phyloP scores from a whole-genome alignment of 2,113 vertebrate species.

The Antennarius striatus region DNA sequence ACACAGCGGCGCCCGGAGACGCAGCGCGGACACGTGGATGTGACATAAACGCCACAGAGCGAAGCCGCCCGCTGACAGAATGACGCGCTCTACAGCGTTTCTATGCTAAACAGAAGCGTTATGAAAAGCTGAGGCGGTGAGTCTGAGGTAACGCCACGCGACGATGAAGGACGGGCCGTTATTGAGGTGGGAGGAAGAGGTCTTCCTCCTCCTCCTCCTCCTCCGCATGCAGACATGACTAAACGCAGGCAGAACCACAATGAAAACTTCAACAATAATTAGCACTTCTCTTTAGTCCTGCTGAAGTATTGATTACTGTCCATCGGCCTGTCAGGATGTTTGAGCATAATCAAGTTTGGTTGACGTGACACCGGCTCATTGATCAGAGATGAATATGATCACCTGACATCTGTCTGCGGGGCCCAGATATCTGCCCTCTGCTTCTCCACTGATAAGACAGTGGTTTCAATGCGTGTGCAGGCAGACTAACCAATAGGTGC shows the following conservation, averaged over 20 bases:
- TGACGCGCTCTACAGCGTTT: constrained; percentile 39
- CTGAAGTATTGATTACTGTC: not conserved
- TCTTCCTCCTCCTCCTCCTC: constrained; percentile 13
- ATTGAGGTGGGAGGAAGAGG: constrained; percentile 16
- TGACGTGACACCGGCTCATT: constrained; percentile 29
- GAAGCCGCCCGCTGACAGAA: constrained; percentile 31
- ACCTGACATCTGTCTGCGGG: constrained; percentile 45
- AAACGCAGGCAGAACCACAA: no score
- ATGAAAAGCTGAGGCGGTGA: constrained; percentile 46
- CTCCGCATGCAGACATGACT: no score
- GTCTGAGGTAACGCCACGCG: constrained; percentile 22
- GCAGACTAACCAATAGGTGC: constrained; percentile 14
- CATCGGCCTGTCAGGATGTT: constrained; percentile 26
- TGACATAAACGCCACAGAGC: constrained; percentile 14
- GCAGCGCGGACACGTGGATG: constrained; percentile 6
- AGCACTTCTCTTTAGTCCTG: no score
- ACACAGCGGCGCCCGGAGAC: constrained; percentile 4
- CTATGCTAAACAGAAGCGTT: constrained; percentile 55
- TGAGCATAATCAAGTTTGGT: constrained; percentile 25
- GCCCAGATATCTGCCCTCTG: constrained; percentile 53
- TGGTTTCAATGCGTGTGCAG: not conserved
- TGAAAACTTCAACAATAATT: no score
- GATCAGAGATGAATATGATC: constrained; percentile 51
- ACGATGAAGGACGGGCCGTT: constrained; percentile 33
- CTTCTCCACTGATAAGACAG: constrained; percentile 62